Percentiles rank a stretch among this genome's conserved stretches.
Conservation (phyloP, 2,888 invertebrate genomes). For the Gnatocerus cornutus region DNA sequence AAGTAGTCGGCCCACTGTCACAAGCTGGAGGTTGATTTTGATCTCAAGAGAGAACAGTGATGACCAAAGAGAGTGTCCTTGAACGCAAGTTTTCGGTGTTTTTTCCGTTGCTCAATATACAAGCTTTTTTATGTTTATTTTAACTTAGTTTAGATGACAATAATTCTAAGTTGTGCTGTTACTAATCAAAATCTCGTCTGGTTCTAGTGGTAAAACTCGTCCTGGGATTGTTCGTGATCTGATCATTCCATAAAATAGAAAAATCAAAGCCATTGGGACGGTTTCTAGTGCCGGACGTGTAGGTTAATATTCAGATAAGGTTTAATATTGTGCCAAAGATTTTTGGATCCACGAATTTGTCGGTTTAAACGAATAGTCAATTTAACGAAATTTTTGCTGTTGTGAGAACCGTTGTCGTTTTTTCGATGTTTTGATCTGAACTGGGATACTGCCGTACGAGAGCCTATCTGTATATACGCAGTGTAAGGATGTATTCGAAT, state of each 20-base stretch:
- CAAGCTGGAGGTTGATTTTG: conserved; percentile 33
- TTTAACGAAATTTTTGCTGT: conserved; percentile 14
- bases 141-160: conserved; percentile 26
- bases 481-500: conserved; percentile 35
- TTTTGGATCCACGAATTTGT: conserved; percentile 15
- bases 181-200: conserved; percentile 35
- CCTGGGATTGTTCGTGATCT: conserved; percentile 22
- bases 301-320: conserved; percentile 23
- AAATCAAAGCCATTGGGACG: conserved; percentile 22
- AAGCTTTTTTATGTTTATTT: conserved; percentile 8
- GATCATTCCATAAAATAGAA: conserved; percentile 33
- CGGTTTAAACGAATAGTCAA: conserved; percentile 14
- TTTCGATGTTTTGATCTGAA: conserved; percentile 18
- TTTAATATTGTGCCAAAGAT: conserved; percentile 41
- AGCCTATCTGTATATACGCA: conserved; percentile 40
- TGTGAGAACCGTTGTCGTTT: conserved; percentile 8
- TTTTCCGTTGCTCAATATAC: conserved; percentile 37
- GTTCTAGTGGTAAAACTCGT: conserved; percentile 18
- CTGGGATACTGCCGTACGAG: conserved; percentile 10
- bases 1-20: conserved; percentile 7
- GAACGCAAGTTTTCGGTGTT: conserved; percentile 8
- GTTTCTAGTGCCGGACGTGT: conserved; percentile 13
- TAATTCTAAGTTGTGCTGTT: conserved; percentile 22
- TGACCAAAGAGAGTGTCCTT: conserved; percentile 33
- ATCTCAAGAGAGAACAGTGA: conserved; percentile 17